Evolutionary conservation across 1,140 invertebrate species (phyloP).

Genomic region (Drosophila eugracilis): DNA sequence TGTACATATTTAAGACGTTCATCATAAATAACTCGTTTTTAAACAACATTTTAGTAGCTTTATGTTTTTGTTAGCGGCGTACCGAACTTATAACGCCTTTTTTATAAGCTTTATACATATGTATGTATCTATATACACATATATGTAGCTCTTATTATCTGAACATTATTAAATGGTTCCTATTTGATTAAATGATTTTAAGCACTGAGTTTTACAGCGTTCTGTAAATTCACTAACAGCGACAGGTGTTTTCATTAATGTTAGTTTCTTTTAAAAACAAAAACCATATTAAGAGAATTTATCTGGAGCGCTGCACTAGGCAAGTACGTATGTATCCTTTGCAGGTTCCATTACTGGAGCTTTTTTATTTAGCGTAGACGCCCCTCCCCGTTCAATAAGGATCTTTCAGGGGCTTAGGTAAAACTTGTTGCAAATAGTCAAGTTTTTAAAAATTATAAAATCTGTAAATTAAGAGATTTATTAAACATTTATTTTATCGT

Average conservation of each 20-base stretch:
- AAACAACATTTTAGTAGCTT: no score
- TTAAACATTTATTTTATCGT: no score
- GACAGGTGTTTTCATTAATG: conserved; percentile 22
- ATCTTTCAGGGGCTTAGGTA: conserved; percentile 8
- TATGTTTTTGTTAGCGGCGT: no score
- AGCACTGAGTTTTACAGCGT: not conserved
- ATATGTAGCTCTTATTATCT: no score
- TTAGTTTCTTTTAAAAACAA: not conserved
- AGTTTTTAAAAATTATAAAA: not conserved
- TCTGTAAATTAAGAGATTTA: no score
- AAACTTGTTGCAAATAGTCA: conserved; percentile 34
- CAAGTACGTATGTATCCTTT: conserved; percentile 6
- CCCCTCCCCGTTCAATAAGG: conserved; percentile 8
- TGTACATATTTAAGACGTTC: no score
- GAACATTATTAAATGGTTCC: not conserved
- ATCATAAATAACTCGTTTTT: no score
- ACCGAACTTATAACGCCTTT: no score
- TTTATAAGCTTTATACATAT: no score
- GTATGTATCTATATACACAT: no score
- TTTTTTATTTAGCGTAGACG: conserved; percentile 28
- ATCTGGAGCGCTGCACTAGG: conserved; percentile 5
- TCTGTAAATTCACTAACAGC: not conserved
- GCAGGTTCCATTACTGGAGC: conserved; percentile 11
- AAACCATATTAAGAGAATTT: not conserved
- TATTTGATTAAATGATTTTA: not conserved